Evolutionary conservation across 2,888 invertebrate genomes (phyloP).

Genomic region (Drosophila ustulata): DNA sequence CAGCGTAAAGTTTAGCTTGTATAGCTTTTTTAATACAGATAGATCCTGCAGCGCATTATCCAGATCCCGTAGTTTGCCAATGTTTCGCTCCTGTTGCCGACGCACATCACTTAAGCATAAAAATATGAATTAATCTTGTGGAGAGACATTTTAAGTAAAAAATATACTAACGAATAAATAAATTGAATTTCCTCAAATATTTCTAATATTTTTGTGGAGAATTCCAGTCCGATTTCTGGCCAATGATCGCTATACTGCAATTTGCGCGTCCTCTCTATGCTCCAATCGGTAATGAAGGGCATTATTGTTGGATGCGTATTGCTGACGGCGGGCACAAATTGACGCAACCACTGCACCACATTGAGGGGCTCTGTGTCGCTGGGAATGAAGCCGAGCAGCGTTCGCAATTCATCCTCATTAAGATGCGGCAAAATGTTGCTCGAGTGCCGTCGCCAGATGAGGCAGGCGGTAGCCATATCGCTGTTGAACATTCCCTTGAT

Average conservation of each 20-base stretch:
- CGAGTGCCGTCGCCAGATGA: conserved; percentile 84
- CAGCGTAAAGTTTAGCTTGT: conserved; percentile 83
- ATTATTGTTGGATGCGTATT: conserved; percentile 83
- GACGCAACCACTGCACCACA: conserved; percentile 83
- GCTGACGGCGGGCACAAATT: conserved; percentile 83
- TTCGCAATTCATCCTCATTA: conserved; percentile 76
- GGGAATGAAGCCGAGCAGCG: conserved; percentile 81
- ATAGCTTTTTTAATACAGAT: conserved; percentile 82
- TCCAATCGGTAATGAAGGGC: conserved; percentile 83
- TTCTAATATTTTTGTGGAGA: conserved; percentile 81
- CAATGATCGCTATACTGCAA: conserved; percentile 83
- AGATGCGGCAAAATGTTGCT: conserved; percentile 80
- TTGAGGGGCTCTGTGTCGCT: conserved; percentile 81
- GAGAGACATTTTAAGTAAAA: neutral
- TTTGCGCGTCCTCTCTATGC: conserved; percentile 81
- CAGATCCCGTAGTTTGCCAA: conserved; percentile 78
- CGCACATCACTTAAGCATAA: conserved; percentile 78
- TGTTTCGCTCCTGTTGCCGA: conserved; percentile 82
- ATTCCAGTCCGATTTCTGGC: conserved; percentile 85
- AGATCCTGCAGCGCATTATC: conserved; percentile 83
- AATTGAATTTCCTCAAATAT: conserved; percentile 83
- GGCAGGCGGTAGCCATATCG: conserved; percentile 82
- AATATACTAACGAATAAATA: conserved; percentile 80
- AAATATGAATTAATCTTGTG: neutral
- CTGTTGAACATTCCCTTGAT: conserved; percentile 80